These are phyloP conservation scores for Puffinus mauretanicus DNA, from an alignment of 2,113 vertebrate species.

Conservation along the genomic window DNA sequence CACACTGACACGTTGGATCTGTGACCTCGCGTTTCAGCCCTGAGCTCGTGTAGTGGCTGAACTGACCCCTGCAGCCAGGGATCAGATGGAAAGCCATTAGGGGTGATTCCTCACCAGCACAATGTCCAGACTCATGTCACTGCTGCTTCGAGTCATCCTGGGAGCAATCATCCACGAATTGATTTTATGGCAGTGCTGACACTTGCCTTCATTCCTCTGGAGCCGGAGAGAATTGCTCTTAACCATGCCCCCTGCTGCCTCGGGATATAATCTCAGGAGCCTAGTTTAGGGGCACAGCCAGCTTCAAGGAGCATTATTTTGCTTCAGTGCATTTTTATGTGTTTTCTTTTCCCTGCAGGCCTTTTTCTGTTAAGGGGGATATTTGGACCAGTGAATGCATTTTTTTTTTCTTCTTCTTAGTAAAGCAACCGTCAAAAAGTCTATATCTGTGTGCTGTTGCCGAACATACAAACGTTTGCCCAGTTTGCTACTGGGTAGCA, in stretches of 20 bases:
- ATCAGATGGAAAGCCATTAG: slow-evolving; percentile 37
- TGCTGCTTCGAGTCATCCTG: slow-evolving; percentile 33
- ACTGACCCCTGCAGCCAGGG: slow-evolving; percentile 28
- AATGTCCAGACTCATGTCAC: slow-evolving; percentile 17
- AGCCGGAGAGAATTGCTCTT: slow-evolving; percentile 36
- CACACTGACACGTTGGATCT: not conserved
- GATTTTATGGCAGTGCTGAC: slow-evolving; percentile 51
- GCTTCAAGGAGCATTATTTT: slow-evolving; percentile 59
- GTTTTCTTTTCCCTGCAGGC: slow-evolving; percentile 42
- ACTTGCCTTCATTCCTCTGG: slow-evolving; percentile 40
- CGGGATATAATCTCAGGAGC: slow-evolving; percentile 50
- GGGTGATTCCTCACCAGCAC: slow-evolving; percentile 37
- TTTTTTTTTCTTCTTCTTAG: not conserved
- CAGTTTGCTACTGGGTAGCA: not conserved
- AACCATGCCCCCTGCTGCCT: slow-evolving; percentile 39
- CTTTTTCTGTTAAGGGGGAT: slow-evolving; percentile 25
- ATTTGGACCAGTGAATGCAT: slow-evolving; percentile 23
- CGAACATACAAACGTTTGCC: not conserved
- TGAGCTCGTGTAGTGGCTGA: not conserved
- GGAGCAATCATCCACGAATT: slow-evolving; percentile 51
- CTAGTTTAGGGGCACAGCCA: slow-evolving; percentile 47
- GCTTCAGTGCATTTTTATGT: slow-evolving; percentile 57
- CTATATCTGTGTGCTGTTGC: slow-evolving; percentile 19
- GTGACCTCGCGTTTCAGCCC: not conserved
- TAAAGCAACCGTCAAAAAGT: slow-evolving; percentile 38